phyloP scores from a whole-genome alignment of 2,888 invertebrate genomes.

The Baronia brevicornis region DNA sequence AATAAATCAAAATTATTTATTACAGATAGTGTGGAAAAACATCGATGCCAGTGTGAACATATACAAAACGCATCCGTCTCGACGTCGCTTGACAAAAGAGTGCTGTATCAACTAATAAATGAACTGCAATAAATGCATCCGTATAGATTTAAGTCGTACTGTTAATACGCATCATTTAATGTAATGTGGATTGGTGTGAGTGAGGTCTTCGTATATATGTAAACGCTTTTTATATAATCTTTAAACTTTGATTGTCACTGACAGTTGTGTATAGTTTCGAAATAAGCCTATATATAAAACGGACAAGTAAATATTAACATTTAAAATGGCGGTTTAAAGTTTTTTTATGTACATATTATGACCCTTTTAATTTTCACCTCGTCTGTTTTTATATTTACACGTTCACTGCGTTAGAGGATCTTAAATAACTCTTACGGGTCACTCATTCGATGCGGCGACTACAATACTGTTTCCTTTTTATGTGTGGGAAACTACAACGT shows the following conservation, averaged over 20 bases:
- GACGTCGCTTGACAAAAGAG: slow-evolving; percentile 35
- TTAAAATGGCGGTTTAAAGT: too few relatives aligned
- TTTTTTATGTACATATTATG: too few relatives aligned
- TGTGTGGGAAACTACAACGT: too few relatives aligned
- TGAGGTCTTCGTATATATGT: slow-evolving; percentile 43
- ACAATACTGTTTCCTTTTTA: too few relatives aligned
- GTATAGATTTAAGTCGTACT: slow-evolving; percentile 57
- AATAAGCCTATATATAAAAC: slow-evolving; percentile 11
- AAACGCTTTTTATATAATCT: slow-evolving; percentile 44
- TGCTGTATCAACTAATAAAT: slow-evolving; percentile 39
- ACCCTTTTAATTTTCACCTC: too few relatives aligned
- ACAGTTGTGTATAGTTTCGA: slow-evolving; percentile 25
- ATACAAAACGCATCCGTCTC: slow-evolving; percentile 45
- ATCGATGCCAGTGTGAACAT: slow-evolving; percentile 52
- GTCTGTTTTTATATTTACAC: too few relatives aligned
- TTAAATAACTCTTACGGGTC: too few relatives aligned
- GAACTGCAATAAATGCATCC: slow-evolving; percentile 57
- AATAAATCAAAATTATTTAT: slow-evolving; percentile 21
- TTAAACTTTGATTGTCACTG: slow-evolving; percentile 33
- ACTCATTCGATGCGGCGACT: too few relatives aligned
- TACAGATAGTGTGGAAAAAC: slow-evolving; percentile 46
- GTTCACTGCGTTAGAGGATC: too few relatives aligned
- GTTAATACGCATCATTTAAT: slow-evolving; percentile 48
- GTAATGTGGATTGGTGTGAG: slow-evolving; percentile 57
- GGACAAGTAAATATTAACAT: slow-evolving; percentile 1